A percentile compares a stretch with the other conserved stretches of the same genome.
These are phyloP conservation scores for Murina feae DNA, from an alignment of 2,113 vertebrate species.

Conservation along the genomic window DNA sequence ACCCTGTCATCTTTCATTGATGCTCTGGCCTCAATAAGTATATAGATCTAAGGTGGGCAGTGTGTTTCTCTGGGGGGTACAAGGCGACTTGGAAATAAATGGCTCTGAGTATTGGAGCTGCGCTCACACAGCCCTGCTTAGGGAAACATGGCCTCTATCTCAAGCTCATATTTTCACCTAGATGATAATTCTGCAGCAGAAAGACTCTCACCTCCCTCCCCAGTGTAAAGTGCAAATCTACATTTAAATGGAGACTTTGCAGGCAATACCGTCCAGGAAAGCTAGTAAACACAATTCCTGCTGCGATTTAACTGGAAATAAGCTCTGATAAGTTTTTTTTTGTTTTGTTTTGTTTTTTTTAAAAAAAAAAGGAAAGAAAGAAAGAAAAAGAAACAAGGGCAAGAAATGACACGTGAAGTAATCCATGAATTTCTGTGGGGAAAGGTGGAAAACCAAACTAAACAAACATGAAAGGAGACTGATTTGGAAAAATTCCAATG, in stretches of 20 bases:
- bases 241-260: slow-evolving; percentile 62
- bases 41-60: not conserved
- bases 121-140: not conserved
- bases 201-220: slow-evolving; percentile 21
- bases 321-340: not conserved
- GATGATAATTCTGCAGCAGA: not conserved
- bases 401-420: slow-evolving; percentile 16
- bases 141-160: not conserved
- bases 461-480: slow-evolving; percentile 34
- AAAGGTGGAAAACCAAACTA: slow-evolving; percentile 22
- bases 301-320: slow-evolving; percentile 59
- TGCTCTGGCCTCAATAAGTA: slow-evolving; percentile 15
- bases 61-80: not conserved
- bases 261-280: not conserved
- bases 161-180: not conserved
- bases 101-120: not conserved
- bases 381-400: not conserved
- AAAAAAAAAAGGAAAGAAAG: not conserved
- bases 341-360: too few relatives aligned
- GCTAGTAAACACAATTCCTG: slow-evolving; percentile 4
- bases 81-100: not conserved
- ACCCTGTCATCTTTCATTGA: not conserved
- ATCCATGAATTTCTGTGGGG: slow-evolving; percentile 28
- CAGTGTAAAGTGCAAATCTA: slow-evolving; percentile 27
- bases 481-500: slow-evolving; percentile 73